Evolutionary conservation across 2,888 invertebrate species (phyloP), one percentile per base, ranked within the genome.

Genomic region (Chaitophorus viminalis): DNA sequence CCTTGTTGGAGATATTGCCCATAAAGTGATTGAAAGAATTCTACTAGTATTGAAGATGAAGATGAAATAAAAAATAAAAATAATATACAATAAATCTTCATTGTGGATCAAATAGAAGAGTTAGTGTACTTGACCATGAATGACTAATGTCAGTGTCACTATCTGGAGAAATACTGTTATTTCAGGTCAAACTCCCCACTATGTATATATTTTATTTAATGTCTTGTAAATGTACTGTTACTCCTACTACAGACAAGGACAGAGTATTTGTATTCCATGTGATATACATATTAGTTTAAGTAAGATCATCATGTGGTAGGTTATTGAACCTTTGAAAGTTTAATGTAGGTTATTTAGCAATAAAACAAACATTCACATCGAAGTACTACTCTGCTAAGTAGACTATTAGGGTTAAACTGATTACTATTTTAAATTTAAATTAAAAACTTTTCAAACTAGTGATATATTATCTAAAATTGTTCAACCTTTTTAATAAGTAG

Each of bases 1-100:
- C 90, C 89, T 78, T 89, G 89, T 88, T 89, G 84, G 14, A 90
- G 88, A 68, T 90, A 90, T 39, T 89, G 79, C 60, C 89, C 89
- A 82, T 89, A 90, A 77, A 90, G 68, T n/a, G 89, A 89, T 17
- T 88, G 79, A 11, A 87, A 60, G 11, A 87, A 72, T 70, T 70
- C 72, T 9, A 39, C 21, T 17, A 87, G 1, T 72, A 87, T 60
- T 74, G 79, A 14, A 39, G 60, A 81, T 79, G 79, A 65, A 31
- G 72, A 74, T 74, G 86, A 87, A 79, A 87, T 31, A 39, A 87
- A 79, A 60, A 79, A 79, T 39, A 60, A 3, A n/a, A 81, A 36
- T 60, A 86, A 18, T 72, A 87, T 60, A 60, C n/a, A n/a, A n/a
- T 39, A 0, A 60, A 74, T 74, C 74, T 87, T 87, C 86, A 87